phyloP scores from a whole-genome alignment of 2,797 vertebrate genomes.

The Enteromius fasciolatus region DNA sequence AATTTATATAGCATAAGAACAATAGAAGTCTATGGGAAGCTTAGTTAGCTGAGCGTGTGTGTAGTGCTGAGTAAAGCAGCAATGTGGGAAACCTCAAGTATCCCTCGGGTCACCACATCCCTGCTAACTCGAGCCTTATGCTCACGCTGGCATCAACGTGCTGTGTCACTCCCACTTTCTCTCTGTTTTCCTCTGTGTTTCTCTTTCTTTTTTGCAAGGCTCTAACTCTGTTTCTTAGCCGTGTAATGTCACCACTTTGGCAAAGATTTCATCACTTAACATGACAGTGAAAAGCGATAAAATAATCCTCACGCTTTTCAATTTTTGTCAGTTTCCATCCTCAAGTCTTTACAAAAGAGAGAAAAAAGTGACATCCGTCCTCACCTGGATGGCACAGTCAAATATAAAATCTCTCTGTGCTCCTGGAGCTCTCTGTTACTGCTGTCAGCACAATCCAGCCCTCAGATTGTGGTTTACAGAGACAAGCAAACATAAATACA shows the following conservation, averaged over 20 bases:
- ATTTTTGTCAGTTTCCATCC: neutral
- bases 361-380: constrained; percentile 8
- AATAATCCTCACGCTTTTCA: neutral
- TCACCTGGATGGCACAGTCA: neutral
- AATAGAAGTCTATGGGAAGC: constrained; percentile 20
- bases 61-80: constrained; percentile 34
- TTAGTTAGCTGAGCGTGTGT: constrained; percentile 14
- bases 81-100: constrained; percentile 49
- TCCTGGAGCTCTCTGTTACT: neutral
- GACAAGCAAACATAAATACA: constrained; percentile 16
- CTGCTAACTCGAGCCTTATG: constrained; percentile 43
- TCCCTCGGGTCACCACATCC: constrained; percentile 34
- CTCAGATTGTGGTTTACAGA: constrained; percentile 29
- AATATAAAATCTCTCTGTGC: constrained; percentile 2
- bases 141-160: constrained; percentile 12
- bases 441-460: constrained; percentile 27
- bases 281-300: neutral
- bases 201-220: neutral
- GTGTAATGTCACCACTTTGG: neutral
- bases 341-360: neutral
- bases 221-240: neutral
- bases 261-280: neutral
- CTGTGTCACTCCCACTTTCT: constrained; percentile 1
- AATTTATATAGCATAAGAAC: constrained; percentile 21
- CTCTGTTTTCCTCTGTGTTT: neutral